Evolutionary conservation across 2,888 invertebrate genomes (phyloP), one percentile per base, ranked within the genome.

Genomic region (Cenopis cana): DNA sequence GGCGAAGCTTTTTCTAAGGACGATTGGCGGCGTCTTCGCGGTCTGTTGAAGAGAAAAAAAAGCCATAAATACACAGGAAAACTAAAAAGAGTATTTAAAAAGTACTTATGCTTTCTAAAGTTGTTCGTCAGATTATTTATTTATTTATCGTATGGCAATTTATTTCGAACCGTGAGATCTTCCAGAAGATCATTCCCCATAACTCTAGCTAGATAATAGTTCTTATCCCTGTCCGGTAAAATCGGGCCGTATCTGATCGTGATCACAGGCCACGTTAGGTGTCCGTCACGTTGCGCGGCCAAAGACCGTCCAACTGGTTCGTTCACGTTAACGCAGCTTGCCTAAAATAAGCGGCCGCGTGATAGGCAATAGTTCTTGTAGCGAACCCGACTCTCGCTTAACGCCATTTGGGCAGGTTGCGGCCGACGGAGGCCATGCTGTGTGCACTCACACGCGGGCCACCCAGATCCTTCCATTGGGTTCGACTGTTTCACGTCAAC

Each of bases 311-410:
- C 89, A 89, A 81, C 74, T 91, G 87, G 68, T 78, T 82, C 24
- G 88, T 95, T 96, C 74, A 41, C 12, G 41, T 5, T 14, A n/a
- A 33, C 46, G n/a, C 54, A 33, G 24, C 60, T 77, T 79, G 90
- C 92, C 92, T 89, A 84, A 3, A 24, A 91, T 83, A 84, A 92
- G 92, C 79, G 93, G 92, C 86, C 90, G 87, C 80, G 90, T 87
- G 94, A 96, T 97, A 97, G 96, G 97, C 97, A 97, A 94, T 97
- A 97, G 89, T 96, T 95, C 87, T 96, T 96, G 82, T 96, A 96
- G 79, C 95, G 96, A 72, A 95, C 94, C 79, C 96, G 94, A 81
- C 97, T 97, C 86, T 98, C 97, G 86, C 96, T 97, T 85, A 97
- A 97, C 88, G 96, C 96, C 96, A 97, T 97, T 24, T 24, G 2